phyloP scores from a whole-genome alignment of 1,140 invertebrate genomes.

The Sipha flava region DNA sequence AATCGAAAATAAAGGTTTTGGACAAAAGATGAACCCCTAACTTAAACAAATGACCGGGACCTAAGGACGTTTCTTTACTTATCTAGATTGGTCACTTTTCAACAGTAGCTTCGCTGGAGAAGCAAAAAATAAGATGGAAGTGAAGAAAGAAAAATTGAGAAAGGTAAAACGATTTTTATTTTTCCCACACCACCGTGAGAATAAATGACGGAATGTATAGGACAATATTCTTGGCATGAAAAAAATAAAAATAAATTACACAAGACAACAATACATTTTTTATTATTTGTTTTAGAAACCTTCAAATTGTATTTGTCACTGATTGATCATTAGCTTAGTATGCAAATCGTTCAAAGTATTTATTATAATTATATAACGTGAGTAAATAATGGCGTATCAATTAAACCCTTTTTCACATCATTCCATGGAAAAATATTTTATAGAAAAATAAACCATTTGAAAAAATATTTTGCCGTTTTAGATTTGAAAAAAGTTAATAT shows the following conservation, averaged over 20 bases:
- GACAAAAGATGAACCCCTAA: not conserved
- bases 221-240: not conserved
- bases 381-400: too few species aligned
- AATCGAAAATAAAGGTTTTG: not conserved
- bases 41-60: constrained; percentile 1
- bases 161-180: not conserved
- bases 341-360: too few species aligned
- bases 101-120: not conserved
- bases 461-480: too few species aligned
- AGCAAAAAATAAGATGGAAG: not conserved
- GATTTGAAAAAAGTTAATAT: not conserved
- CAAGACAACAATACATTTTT: too few species aligned
- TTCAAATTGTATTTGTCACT: too few species aligned
- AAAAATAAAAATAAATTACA: not conserved
- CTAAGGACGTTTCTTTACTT: not conserved
- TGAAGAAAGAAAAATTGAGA: not conserved
- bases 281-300: too few species aligned
- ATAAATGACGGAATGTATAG: not conserved
- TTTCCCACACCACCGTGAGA: not conserved
- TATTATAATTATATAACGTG: too few species aligned
- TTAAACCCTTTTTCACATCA: too few species aligned
- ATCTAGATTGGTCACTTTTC: constrained; percentile 13
- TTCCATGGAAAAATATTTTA: too few species aligned
- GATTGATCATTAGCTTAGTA: too few species aligned
- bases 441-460: too few species aligned